Base-by-base conservation (phyloP, 2,888 invertebrate species). In the Caenorhabditis plicata region DNA sequence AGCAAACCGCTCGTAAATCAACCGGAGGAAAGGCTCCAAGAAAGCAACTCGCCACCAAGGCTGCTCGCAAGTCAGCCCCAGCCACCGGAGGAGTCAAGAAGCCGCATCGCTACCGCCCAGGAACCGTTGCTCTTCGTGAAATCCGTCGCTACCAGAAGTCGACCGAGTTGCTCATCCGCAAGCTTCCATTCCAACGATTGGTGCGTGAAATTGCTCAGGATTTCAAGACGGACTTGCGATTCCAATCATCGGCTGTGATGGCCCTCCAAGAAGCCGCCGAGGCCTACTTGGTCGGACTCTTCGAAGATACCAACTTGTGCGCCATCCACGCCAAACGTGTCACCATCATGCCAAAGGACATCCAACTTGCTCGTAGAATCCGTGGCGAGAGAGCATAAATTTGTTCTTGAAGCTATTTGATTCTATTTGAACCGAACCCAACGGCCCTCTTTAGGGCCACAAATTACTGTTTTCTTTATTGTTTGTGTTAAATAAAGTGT, bases 321-420 rank as follows among this genome's bases (percentile, higher is more conserved):
- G 93, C 92, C 71, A 93, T 94, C 83, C 93, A 94, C 81, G 93
- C 93, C 77, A 93, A 93, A 85, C 88, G 93, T 81, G 93, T 94
- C 53, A 94, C 93, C 69, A 94, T 94, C 84, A 93, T 93, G 92
- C 93, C 93, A 77, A 94, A 93, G 85, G 93, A 94, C 83, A 93
- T 94, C 81, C 92, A 54, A 39, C n/a, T n/a, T n/a, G n/a, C n/a
- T n/a, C n/a, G n/a, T n/a, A n/a, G n/a, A n/a, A n/a, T n/a, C n/a
- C n/a, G n/a, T n/a, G n/a, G n/a, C n/a, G n/a, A n/a, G n/a, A n/a
- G n/a, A n/a, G n/a, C n/a, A n/a, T n/a, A n/a, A n/a, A n/a, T n/a
- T n/a, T n/a, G n/a, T n/a, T n/a, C n/a, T n/a, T n/a, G n/a, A n/a
- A n/a, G n/a, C n/a, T n/a, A n/a, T n/a, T n/a, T n/a, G n/a, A n/a